Conservation (phyloP, 2,888 invertebrate genomes). For the Sthenelais limicola region DNA sequence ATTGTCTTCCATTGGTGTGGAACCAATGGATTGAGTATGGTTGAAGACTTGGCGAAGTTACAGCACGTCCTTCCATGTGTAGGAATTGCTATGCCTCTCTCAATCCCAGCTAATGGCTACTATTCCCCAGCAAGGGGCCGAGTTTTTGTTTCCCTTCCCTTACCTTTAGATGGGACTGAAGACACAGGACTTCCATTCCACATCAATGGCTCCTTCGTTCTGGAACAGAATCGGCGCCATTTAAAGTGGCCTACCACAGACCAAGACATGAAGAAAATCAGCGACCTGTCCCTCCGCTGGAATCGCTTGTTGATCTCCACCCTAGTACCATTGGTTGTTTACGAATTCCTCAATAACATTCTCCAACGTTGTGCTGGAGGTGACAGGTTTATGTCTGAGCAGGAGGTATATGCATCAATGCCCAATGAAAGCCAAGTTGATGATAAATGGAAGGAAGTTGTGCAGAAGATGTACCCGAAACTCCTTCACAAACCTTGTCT, state of each 20-base stretch:
- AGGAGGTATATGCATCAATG: neutral
- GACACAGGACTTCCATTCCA: slow-evolving; percentile 44
- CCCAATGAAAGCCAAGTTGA: slow-evolving; percentile 1
- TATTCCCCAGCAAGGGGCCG: slow-evolving; percentile 30
- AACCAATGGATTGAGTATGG: neutral
- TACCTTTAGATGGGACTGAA: slow-evolving; percentile 43
- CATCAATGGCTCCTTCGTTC: slow-evolving; percentile 44
- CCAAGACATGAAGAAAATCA: slow-evolving; percentile 15
- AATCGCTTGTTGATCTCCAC: slow-evolving; percentile 1
- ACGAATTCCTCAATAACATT: neutral
- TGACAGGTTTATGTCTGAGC: neutral
- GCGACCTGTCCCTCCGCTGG: neutral
- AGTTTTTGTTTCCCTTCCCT: slow-evolving; percentile 47
- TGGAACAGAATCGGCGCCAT: slow-evolving; percentile 46
- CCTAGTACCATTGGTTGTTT: neutral
- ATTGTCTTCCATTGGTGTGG: no score
- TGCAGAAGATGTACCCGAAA: neutral
- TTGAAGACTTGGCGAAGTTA: slow-evolving; percentile 44
- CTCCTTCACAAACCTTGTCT: neutral
- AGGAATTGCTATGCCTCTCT: slow-evolving; percentile 45
- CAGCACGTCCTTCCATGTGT: slow-evolving; percentile 50
- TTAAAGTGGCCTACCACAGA: slow-evolving; percentile 38
- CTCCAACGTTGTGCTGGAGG: neutral
- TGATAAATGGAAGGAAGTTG: slow-evolving; percentile 5
- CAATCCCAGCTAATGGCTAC: neutral